A percentile compares a stretch with the other conserved stretches of the same genome.
Conservation (phyloP, 2,797 vertebrate species). For the Acipenser oxyrinchus region DNA sequence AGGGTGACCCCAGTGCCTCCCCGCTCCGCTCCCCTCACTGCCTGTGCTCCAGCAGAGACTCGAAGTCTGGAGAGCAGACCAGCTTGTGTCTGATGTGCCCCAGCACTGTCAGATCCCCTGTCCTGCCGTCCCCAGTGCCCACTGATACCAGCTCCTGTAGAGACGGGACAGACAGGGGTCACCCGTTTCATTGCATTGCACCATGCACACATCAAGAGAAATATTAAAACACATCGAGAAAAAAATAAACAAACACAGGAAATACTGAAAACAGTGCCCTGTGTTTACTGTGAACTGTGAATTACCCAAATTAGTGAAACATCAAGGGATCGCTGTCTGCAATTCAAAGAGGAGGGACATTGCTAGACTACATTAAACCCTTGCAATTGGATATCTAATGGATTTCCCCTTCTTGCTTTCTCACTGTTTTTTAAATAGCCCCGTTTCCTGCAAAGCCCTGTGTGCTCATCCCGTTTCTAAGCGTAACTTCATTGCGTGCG, state of each 20-base stretch:
- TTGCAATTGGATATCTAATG: too few relatives aligned
- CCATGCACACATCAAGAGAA: background rate
- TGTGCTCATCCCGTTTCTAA: background rate
- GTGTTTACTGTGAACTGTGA: too few relatives aligned
- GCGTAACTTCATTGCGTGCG: too few relatives aligned
- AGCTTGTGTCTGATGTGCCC: constrained; percentile 90
- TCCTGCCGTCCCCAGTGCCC: constrained; percentile 67
- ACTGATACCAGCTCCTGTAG: constrained; percentile 84
- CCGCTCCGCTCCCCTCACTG: constrained; percentile 39
- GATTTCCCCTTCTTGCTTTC: too few relatives aligned
- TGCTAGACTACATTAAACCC: too few relatives aligned
- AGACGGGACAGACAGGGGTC: background rate
- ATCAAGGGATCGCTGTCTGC: too few relatives aligned
- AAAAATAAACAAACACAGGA: background rate
- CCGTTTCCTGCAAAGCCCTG: too few relatives aligned
- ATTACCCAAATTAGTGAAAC: too few relatives aligned
- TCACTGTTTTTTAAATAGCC: too few relatives aligned
- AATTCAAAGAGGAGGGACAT: too few relatives aligned
- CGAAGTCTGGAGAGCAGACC: constrained; percentile 93
- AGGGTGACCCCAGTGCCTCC: too few relatives aligned
- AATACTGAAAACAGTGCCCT: background rate
- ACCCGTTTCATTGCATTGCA: background rate
- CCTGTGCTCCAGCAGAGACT: constrained; percentile 73
- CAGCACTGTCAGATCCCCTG: constrained; percentile 79
- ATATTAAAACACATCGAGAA: constrained; percentile 1